Conservation (phyloP, 2,797 vertebrate genomes). For the Enteromius trimaculatus region DNA sequence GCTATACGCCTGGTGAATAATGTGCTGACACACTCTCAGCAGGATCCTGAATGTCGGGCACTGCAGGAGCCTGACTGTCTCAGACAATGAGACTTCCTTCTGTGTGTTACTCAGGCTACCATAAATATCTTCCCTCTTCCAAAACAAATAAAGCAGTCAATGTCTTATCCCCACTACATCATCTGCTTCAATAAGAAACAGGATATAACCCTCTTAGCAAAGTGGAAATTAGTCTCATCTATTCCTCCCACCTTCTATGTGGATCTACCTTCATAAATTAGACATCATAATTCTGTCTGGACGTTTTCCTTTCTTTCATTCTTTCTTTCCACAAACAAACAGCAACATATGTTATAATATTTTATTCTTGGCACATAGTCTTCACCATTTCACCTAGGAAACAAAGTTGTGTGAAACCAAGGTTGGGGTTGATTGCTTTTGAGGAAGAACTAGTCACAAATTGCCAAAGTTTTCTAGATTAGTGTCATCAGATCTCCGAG, state of each 20-base stretch:
- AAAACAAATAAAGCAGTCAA: conserved; percentile 43
- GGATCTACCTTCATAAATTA: conserved; percentile 19
- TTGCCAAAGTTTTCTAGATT: not conserved
- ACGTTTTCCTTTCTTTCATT: conserved; percentile 9
- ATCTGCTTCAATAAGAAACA: conserved; percentile 5
- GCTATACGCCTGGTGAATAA: conserved; percentile 15
- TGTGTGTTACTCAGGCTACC: conserved; percentile 17
- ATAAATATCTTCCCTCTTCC: conserved; percentile 39
- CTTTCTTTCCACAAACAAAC: conserved; percentile 7
- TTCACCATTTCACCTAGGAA: not conserved
- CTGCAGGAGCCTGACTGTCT: conserved; percentile 29
- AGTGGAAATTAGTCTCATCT: conserved; percentile 20
- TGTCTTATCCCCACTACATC: conserved; percentile 22
- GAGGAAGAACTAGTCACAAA: not conserved
- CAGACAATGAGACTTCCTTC: conserved; percentile 26
- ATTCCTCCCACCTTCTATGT: not conserved
- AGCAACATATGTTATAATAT: not conserved
- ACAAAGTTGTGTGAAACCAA: not conserved
- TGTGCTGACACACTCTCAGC: conserved; percentile 33
- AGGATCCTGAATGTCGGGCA: conserved; percentile 15
- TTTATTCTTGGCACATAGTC: not conserved
- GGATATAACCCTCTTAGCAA: conserved; percentile 32
- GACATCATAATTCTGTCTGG: not conserved
- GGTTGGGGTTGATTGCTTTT: not conserved
- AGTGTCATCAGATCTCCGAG: not conserved